Conservation (phyloP, 64 coral and sea anemone genomes). For the Pocillopora damicornis region DNA sequence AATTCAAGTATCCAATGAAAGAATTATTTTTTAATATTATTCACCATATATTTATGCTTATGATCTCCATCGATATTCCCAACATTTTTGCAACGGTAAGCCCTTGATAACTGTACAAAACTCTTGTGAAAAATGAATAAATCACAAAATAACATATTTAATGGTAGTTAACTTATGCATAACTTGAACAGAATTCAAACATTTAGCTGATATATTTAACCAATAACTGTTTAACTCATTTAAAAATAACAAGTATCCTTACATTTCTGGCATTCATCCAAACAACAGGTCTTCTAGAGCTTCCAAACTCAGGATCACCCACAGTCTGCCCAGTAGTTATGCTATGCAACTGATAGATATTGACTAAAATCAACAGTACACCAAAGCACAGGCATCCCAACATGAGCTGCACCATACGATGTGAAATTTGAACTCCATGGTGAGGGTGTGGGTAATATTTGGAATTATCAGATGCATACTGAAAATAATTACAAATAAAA, state of each 20-base stretch:
- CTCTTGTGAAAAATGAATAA: too few species aligned
- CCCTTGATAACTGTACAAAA: too few species aligned
- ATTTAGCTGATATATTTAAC: too few species aligned
- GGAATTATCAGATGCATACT: slow-evolving; percentile 36
- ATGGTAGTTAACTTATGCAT: too few species aligned
- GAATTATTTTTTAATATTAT: too few species aligned
- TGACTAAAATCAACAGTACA: slow-evolving; percentile 69
- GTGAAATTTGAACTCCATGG: slow-evolving; percentile 36
- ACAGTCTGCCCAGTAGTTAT: slow-evolving; percentile 41
- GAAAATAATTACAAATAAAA: neutral
- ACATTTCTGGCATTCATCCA: slow-evolving; percentile 88
- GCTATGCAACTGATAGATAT: slow-evolving; percentile 78
- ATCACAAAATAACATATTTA: too few species aligned
- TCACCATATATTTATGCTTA: too few species aligned
- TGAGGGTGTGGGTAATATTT: slow-evolving; percentile 44
- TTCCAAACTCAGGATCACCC: slow-evolving; percentile 46
- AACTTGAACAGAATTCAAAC: too few species aligned
- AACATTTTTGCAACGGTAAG: too few species aligned
- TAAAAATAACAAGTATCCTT: slow-evolving; percentile 5
- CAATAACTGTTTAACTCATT: too few species aligned
- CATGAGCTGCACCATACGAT: slow-evolving; percentile 48
- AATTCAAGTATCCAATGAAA: too few species aligned
- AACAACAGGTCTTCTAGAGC: slow-evolving; percentile 54
- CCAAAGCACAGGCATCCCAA: slow-evolving; percentile 65
- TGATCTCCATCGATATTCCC: too few species aligned